Percentiles rank a stretch among this genome's conserved stretches.
phyloP scores from a whole-genome alignment of 53 echinoderm and acorn worm species.

The Antedon mediterranea region DNA sequence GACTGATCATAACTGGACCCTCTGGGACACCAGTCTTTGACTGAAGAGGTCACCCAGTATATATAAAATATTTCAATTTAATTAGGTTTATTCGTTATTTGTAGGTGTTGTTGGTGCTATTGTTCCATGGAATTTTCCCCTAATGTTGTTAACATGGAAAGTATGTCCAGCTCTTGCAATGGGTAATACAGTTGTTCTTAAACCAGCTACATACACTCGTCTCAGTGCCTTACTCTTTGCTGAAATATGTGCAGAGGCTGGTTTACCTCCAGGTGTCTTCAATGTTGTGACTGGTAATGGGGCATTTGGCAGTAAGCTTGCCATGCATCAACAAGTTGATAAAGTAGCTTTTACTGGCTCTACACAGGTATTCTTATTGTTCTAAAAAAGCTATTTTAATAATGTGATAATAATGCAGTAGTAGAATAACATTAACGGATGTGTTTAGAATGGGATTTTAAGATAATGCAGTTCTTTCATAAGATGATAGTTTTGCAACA shows the following conservation, averaged over 20 bases:
- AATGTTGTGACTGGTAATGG: slow-evolving; percentile 94
- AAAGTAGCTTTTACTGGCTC: slow-evolving; percentile 96
- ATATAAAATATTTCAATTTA: too few relatives aligned
- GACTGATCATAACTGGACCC: too few relatives aligned
- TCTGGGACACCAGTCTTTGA: too few relatives aligned
- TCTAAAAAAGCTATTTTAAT: neutral
- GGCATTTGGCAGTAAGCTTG: slow-evolving; percentile 82
- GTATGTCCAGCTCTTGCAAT: slow-evolving; percentile 95
- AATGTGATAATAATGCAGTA: too few relatives aligned
- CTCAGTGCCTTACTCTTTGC: slow-evolving; percentile 84
- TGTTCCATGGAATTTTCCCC: slow-evolving; percentile 97
- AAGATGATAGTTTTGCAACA: too few relatives aligned
- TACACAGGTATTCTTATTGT: slow-evolving; percentile 78
- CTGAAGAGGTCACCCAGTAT: too few relatives aligned
- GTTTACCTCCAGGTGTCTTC: slow-evolving; percentile 87
- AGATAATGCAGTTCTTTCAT: too few relatives aligned
- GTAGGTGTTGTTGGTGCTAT: slow-evolving; percentile 89
- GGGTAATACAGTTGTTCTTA: slow-evolving; percentile 92
- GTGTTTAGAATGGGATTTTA: too few relatives aligned
- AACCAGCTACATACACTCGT: slow-evolving; percentile 91
- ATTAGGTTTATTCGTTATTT: too few relatives aligned
- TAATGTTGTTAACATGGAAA: slow-evolving; percentile 93
- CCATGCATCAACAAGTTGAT: slow-evolving; percentile 60
- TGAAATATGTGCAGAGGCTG: slow-evolving; percentile 97
- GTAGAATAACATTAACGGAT: too few relatives aligned